Conservation (phyloP, 1,140 invertebrate species). For the Neodiprion lecontei region DNA sequence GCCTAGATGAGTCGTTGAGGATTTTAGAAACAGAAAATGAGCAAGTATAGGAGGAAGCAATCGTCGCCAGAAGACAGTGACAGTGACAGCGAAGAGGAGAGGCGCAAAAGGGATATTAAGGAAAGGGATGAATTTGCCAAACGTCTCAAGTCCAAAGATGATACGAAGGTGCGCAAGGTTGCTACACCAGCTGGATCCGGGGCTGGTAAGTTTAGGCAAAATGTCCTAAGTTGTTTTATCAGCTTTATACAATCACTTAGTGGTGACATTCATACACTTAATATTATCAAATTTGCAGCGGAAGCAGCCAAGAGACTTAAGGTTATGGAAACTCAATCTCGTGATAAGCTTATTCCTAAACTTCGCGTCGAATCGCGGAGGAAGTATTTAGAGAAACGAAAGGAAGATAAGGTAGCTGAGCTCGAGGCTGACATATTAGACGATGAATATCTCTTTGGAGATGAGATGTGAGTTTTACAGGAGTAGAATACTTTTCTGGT, state of each 20-base stretch:
- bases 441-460: constrained; percentile 95
- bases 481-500: background rate
- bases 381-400: constrained; percentile 94
- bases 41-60: constrained; percentile 62
- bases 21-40: constrained; percentile 43
- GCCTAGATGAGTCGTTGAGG: too few species aligned
- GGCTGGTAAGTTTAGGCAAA: constrained; percentile 45
- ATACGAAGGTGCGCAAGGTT: constrained; percentile 86
- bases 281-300: constrained; percentile 31
- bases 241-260: constrained; percentile 10
- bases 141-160: constrained; percentile 89
- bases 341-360: constrained; percentile 86
- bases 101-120: constrained; percentile 80
- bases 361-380: constrained; percentile 89
- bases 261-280: constrained; percentile 15
- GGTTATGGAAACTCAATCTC: constrained; percentile 79
- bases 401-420: constrained; percentile 96
- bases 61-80: constrained; percentile 57
- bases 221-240: background rate
- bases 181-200: constrained; percentile 65
- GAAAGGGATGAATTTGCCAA: constrained; percentile 95
- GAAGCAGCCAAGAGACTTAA: constrained; percentile 93
- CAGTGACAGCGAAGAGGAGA: constrained; percentile 72
- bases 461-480: constrained; percentile 73
- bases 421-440: constrained; percentile 94